A percentile compares a stretch with the other conserved stretches of the same genome.
Conservation (phyloP, 2,888 invertebrate species). For the Tetragnatha montana region DNA sequence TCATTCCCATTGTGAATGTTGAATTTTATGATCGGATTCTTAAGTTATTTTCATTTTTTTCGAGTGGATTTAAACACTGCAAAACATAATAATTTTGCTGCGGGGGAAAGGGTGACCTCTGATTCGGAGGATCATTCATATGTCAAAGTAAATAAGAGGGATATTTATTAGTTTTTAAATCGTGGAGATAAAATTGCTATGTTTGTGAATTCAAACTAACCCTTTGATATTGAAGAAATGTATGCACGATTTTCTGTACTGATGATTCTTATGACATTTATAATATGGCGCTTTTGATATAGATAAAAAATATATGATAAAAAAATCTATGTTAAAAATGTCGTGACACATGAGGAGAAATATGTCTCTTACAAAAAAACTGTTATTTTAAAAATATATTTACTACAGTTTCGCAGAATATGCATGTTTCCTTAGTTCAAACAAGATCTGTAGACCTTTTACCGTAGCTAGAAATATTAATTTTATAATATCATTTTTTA, state of each 20-base stretch:
- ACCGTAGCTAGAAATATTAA: no score
- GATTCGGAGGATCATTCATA: background rate
- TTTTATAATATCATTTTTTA: no score
- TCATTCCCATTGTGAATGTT: slow-evolving; percentile 43
- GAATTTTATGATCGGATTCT: slow-evolving; percentile 41
- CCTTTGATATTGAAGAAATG: background rate
- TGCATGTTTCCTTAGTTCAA: no score
- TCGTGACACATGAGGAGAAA: no score
- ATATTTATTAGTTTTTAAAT: background rate
- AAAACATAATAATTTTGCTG: background rate
- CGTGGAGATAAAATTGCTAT: background rate
- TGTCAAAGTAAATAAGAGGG: background rate
- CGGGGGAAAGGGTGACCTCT: background rate
- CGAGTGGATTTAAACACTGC: background rate
- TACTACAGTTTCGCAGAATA: no score
- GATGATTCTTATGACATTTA: background rate
- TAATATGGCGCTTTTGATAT: background rate
- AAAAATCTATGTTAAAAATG: no score
- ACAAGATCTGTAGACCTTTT: no score
- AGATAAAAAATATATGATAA: background rate
- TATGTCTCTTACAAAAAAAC: no score
- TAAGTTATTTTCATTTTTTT: background rate
- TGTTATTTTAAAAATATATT: no score
- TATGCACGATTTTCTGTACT: background rate
- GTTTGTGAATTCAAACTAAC: background rate